Evolutionary conservation across 2,797 vertebrate species (phyloP).

Genomic region (Agapornis canus): DNA sequence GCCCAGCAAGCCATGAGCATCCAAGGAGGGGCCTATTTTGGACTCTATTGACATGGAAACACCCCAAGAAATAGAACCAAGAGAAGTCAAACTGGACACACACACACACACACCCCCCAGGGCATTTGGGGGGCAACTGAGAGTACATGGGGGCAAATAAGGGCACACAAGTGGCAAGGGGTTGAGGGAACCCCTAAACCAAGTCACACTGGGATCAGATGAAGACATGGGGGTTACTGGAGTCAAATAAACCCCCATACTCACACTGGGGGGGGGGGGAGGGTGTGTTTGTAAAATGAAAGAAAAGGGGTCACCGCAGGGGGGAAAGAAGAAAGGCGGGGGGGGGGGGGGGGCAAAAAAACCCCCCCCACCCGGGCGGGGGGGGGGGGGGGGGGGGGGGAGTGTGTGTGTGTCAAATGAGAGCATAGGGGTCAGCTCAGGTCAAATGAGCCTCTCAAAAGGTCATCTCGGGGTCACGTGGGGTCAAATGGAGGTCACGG

Average conservation of each 20-base stretch:
- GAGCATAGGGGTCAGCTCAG: background rate
- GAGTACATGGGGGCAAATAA: accelerated
- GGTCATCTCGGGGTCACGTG: background rate
- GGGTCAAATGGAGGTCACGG: background rate
- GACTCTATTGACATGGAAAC: background rate
- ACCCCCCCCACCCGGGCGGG: too few relatives aligned
- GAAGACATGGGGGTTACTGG: accelerated
- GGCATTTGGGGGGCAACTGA: background rate
- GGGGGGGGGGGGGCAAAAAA: too few relatives aligned
- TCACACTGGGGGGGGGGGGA: background rate
- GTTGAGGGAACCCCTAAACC: accelerated
- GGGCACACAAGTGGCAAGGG: accelerated
- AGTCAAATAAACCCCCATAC: accelerated
- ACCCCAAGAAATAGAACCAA: background rate
- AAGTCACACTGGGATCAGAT: accelerated
- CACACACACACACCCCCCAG: too few relatives aligned
- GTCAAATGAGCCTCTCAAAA: background rate
- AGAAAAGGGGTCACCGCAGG: background rate
- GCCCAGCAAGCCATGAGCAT: background rate
- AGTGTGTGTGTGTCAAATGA: background rate
- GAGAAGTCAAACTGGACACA: too few relatives aligned
- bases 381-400: accelerated
- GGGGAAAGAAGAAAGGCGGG: too few relatives aligned
- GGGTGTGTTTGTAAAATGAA: background rate
- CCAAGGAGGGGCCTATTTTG: background rate